These are phyloP conservation scores for Petrophora chlorosata DNA, from an alignment of 2,888 invertebrate species.

Conservation along the genomic window DNA sequence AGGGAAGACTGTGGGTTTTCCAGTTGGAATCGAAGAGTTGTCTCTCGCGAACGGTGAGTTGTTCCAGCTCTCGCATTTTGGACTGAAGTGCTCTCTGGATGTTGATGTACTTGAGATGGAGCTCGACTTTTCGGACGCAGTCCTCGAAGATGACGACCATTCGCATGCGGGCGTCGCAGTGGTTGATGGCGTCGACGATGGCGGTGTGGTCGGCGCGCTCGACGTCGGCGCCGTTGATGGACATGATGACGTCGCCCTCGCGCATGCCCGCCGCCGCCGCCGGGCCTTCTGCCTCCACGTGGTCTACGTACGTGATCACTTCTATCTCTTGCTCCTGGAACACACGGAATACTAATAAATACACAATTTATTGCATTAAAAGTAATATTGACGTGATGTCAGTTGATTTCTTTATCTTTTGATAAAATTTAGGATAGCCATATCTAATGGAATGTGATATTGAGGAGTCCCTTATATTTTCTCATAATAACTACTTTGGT, in stretches of 20 bases:
- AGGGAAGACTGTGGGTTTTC: conserved; percentile 95
- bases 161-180: conserved; percentile 94
- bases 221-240: conserved; percentile 98
- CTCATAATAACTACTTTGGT: no score
- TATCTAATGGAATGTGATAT: no score
- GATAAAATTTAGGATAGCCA: no score
- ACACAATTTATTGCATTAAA: neutral
- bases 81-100: conserved; percentile 92
- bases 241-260: conserved; percentile 97
- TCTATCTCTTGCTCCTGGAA: conserved; percentile 93
- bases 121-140: conserved; percentile 95
- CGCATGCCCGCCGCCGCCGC: conserved; percentile 97
- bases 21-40: conserved; percentile 93
- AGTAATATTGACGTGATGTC: no score
- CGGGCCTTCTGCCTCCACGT: conserved; percentile 96
- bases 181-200: conserved; percentile 95
- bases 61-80: conserved; percentile 93
- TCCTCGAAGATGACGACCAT: conserved; percentile 99
- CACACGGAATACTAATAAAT: neutral
- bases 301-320: conserved; percentile 98
- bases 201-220: conserved; percentile 97
- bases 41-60: conserved; percentile 90
- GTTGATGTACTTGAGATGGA: conserved; percentile 96
- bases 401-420: no score
- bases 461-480: no score